Evolutionary conservation across 2,888 invertebrate species (phyloP), one percentile per base, ranked within the genome.

Genomic region (Agrilus biguttatus): DNA sequence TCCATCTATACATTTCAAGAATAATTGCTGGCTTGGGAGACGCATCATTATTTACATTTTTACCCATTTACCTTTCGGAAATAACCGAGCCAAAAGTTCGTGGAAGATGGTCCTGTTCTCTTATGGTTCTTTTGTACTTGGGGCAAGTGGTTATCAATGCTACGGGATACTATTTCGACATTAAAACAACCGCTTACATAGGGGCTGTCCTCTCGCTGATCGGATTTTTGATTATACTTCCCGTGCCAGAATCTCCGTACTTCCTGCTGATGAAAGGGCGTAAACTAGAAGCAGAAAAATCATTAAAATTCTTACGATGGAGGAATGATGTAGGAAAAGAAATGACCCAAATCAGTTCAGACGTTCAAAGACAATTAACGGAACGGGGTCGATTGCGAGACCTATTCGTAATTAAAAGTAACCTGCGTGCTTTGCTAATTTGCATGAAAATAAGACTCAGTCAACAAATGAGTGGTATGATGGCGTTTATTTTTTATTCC

Each of bases 221-320:
- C 35, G 73, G 75, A 54, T 59, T 77, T 19, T 45, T 74, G 14
- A 62, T 69, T 32, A 72, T 78, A 57, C 60, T 72, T 36, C 74
- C 73, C 55, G 66, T 80, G 56, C 81, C 81, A n/a, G 82, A 83
- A 66, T 52, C 55, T 8, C 61, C 60, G 1, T 60, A 60, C 42
- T 59, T 49, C 41, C 50, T 49, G 17, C 40, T 59, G 2, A 57
- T 55, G 52, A 54, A 55, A 40, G 51, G 51, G 1, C 47, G 52
- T 21, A 32, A 47, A 8, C 52, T 53, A 2, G 50, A 55, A 37
- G 60, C 61, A 1, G 49, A 52, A 44, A 43, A 47, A 14, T 48
- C 54, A 5, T 44, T 62, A 36, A 41, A 45, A 36, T 50, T 48
- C 37, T 48, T 62, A n/a, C 48, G 59, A 40, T 49, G 55, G 35